A percentile compares a stretch with the other conserved stretches of the same genome.
phyloP scores from a whole-genome alignment of 2,113 vertebrate species.

The Eublepharis macularius region DNA sequence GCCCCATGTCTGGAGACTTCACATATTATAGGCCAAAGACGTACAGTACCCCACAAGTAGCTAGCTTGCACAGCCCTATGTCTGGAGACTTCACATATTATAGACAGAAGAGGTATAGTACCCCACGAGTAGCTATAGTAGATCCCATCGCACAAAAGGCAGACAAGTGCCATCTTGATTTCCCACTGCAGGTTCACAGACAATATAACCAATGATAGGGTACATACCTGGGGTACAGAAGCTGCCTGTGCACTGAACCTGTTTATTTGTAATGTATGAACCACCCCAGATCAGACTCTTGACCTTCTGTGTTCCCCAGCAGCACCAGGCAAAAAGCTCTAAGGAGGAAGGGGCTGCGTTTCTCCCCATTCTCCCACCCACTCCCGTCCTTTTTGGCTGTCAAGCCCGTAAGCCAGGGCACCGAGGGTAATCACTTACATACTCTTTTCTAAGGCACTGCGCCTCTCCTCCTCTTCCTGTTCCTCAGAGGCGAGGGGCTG shows the following conservation, averaged over 20 bases:
- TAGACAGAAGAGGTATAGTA: no score
- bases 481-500: constrained; percentile 4
- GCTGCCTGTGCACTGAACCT: neutral
- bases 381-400: neutral
- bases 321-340: neutral
- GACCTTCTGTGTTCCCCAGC: neutral
- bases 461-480: constrained; percentile 30
- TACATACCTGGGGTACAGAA: neutral
- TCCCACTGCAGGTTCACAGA: neutral
- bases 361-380: no score
- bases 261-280: neutral
- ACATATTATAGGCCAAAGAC: neutral
- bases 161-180: neutral
- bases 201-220: neutral
- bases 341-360: neutral
- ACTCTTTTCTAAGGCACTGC: constrained; percentile 74
- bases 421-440: constrained; percentile 76
- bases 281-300: neutral
- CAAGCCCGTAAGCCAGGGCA: neutral
- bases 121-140: no score
- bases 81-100: no score
- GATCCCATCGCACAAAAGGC: neutral
- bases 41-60: neutral
- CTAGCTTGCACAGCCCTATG: neutral
- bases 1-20: neutral